A percentile compares a stretch with the other conserved stretches of the same genome.
Conservation (phyloP, 1,140 invertebrate genomes). For the Penaeus vannamei region DNA sequence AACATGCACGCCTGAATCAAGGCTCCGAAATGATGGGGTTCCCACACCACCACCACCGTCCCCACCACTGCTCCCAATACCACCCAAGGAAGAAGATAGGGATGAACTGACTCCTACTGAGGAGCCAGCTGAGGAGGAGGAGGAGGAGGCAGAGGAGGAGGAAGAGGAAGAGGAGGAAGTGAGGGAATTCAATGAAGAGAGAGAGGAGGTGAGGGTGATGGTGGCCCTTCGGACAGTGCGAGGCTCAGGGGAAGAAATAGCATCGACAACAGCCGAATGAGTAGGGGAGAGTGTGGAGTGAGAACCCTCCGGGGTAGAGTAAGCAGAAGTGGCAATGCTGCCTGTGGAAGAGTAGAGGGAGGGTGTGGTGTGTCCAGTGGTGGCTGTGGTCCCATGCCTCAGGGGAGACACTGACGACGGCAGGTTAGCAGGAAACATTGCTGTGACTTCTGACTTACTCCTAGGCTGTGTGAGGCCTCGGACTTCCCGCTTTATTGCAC, state of each 20-base stretch:
- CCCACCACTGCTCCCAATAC: slow-evolving; percentile 29
- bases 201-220: slow-evolving; percentile 48
- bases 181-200: slow-evolving; percentile 45
- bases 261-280: slow-evolving; percentile 30
- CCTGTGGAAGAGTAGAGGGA: slow-evolving; percentile 1
- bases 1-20: slow-evolving; percentile 52
- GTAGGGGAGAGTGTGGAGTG: slow-evolving; percentile 19
- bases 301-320: slow-evolving; percentile 12
- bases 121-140: slow-evolving; percentile 35
- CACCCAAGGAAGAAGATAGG: slow-evolving; percentile 37
- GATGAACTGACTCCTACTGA: slow-evolving; percentile 16
- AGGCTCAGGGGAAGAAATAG: slow-evolving; percentile 19
- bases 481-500: slow-evolving; percentile 64
- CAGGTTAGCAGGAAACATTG: slow-evolving; percentile 41
- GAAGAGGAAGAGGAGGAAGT: slow-evolving; percentile 44
- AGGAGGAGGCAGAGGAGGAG: slow-evolving; percentile 39
- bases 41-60: slow-evolving; percentile 34
- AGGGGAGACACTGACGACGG: slow-evolving; percentile 47
- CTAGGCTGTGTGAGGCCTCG: slow-evolving; percentile 66
- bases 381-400: slow-evolving; percentile 35
- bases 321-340: slow-evolving; percentile 22
- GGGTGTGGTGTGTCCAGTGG: slow-evolving; percentile 11
- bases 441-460: slow-evolving; percentile 64
- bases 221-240: slow-evolving; percentile 35
- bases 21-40: slow-evolving; percentile 36